Percentiles rank a stretch among this genome's conserved stretches.
phyloP scores from a whole-genome alignment of 2,113 vertebrate species.

The Anser cygnoides region DNA sequence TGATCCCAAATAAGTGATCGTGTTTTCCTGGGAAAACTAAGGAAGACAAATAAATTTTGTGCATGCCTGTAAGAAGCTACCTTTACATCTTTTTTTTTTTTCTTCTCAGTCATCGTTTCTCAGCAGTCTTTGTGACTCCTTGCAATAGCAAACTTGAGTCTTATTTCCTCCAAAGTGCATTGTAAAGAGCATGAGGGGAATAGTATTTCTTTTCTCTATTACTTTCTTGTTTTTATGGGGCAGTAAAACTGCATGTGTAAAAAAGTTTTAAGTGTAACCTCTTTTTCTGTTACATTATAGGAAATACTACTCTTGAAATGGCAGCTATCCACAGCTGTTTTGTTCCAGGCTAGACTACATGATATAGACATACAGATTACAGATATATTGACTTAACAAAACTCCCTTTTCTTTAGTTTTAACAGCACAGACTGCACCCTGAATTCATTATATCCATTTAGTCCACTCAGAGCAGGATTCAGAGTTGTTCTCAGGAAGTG shows the following conservation, averaged over 20 bases:
- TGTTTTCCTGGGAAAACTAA: background rate
- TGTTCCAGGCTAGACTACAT: background rate
- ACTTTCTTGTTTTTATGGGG: background rate
- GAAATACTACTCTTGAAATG: background rate
- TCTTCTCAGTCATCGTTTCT: background rate
- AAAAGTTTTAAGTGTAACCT: background rate
- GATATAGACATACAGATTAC: background rate
- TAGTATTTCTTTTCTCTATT: background rate
- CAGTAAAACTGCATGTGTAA: background rate
- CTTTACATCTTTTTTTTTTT: background rate
- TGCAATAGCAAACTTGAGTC: background rate
- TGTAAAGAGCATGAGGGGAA: background rate
- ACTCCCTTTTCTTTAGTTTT: background rate
- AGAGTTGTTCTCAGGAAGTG: background rate
- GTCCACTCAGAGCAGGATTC: background rate
- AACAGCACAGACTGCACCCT: background rate
- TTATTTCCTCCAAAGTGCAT: background rate
- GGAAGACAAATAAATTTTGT: background rate
- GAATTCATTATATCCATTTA: background rate
- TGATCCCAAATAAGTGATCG: rapidly evolving
- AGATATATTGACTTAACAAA: background rate
- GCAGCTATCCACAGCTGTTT: background rate
- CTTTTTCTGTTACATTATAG: background rate
- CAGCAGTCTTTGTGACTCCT: background rate
- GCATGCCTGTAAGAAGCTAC: background rate